phyloP scores from a whole-genome alignment of 2,113 vertebrate species.

The Athene noctua region DNA sequence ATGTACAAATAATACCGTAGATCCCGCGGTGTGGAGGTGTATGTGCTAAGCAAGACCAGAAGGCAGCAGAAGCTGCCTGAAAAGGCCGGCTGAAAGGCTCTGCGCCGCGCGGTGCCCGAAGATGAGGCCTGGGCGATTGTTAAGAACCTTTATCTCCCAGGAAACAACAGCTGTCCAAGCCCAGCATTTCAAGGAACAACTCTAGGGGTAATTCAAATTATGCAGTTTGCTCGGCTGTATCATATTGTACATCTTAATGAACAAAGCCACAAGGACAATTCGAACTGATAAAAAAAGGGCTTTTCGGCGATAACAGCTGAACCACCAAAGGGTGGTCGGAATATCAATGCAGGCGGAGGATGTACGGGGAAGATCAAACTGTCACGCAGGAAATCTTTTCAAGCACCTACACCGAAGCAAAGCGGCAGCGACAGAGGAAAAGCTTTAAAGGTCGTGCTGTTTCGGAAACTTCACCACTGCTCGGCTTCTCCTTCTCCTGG shows the following conservation, averaged over 20 bases:
- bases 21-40: not conserved
- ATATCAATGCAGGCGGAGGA: not conserved
- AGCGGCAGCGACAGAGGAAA: not conserved
- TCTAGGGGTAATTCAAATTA: constrained; percentile 35
- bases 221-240: not conserved
- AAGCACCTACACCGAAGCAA: not conserved
- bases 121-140: not conserved
- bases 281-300: not conserved
- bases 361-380: not conserved
- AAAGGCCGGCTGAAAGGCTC: not conserved
- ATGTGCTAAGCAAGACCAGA: not conserved
- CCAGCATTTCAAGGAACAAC: not conserved
- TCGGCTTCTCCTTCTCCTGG: not conserved
- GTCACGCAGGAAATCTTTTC: not conserved
- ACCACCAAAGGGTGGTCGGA: not conserved
- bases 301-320: not conserved
- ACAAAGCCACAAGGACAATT: constrained; percentile 57
- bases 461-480: not conserved
- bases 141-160: constrained; percentile 1
- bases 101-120: rapidly evolving
- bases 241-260: constrained; percentile 43
- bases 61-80: not conserved
- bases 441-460: not conserved
- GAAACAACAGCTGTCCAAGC: not conserved
- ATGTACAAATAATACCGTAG: rapidly evolving